Evolutionary conservation across 2,888 invertebrate genomes (phyloP), one percentile per base, ranked within the genome.

Genomic region (Tinea semifulvella): DNA sequence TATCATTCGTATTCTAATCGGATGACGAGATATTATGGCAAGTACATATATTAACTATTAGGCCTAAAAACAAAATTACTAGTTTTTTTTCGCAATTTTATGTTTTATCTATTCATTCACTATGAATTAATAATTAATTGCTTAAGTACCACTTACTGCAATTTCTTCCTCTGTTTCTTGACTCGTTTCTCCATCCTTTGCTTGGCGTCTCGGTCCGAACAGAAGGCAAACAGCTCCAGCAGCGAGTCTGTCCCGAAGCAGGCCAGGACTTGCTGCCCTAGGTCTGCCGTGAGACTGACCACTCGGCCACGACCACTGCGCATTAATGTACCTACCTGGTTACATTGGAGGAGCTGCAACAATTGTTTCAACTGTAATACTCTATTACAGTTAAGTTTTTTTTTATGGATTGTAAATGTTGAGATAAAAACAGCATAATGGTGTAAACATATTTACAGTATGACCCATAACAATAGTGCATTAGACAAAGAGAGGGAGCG

Each of bases 211-310:
- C 90, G 88, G 14, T 91, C 87, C 0, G 88, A 73, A 56, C 91
- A 87, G 54, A 98, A 88, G 31, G 87, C 82, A 63, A 94, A 98
- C 44, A 94, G 68, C 72, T 98, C 98, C 11, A 98, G 73, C 17
- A 85, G 70, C 45, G 87, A 85, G 57, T 95, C 93, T 8, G 87
- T 88, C 2, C 96, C 96, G 61, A 93, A 91, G 63, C 94, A 94
- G 1, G 87, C 88, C 2, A 98, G 61, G 14, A 94, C 69, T 49
- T 85, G 84, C 50, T 90, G 88, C 14, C 89, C 86, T 1, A 80
- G 68, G 68, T 97, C 95, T 1, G 87, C 82, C 11, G 82, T 76
- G 56, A 97, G 79, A 16, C 89, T 88, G 0, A 90, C 86, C 1
- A 96, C 89, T 53, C 95, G 84, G 2, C 94, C 95, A 53, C 84